Evolutionary conservation across 2,113 vertebrate genomes (phyloP), one percentile per base, ranked within the genome.

Genomic region (Xyliphius kryptos): DNA sequence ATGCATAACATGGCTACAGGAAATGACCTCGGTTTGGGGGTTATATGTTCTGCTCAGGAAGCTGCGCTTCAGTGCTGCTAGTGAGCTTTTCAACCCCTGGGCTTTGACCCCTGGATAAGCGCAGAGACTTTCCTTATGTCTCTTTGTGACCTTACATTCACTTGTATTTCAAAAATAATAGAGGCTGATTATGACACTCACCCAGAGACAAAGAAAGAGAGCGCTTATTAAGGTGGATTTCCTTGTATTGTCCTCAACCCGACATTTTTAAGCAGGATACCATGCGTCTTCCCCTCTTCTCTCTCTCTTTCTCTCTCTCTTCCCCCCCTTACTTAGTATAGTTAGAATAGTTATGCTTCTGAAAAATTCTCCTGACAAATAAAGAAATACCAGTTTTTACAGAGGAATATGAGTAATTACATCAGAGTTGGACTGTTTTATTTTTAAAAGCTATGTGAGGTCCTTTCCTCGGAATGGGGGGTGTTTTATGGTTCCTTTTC

Each of bases 11-110:
- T 61, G 21, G 47, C 46, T 22, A 50, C 71, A 66, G 58, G 74
- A 80, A 74, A 66, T 19, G 37, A 55, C 40, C 2, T 37, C 47
- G 38, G 22, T 76, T 70, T 69, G 67, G 46, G 54, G 44, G 63
- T 77, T 74, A 61, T 69, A 60, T 67, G 47, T 43, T 32, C 32
- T 66, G 37, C 47, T 44, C 63, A 61, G 61, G 56, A 61, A 51
- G 47, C 46, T 51, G 56, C 16, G 44, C 37, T 44, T 59, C 61
- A 61, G 61, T 41, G 57, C 32, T 49, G 37, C 41, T 72, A 21
- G 22, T 20, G 51, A 70, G 62, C n/a, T 60, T 60, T 20, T 41
- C n/a, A 49, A 50, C 59, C 38, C 8, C n/a, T 52, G 11, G n/a
- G 36, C 13, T 41, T 43, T 17, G 40, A 46, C 21, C 38, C 41